Conservation (phyloP, 2,888 invertebrate species). For the Parnassius apollo region DNA sequence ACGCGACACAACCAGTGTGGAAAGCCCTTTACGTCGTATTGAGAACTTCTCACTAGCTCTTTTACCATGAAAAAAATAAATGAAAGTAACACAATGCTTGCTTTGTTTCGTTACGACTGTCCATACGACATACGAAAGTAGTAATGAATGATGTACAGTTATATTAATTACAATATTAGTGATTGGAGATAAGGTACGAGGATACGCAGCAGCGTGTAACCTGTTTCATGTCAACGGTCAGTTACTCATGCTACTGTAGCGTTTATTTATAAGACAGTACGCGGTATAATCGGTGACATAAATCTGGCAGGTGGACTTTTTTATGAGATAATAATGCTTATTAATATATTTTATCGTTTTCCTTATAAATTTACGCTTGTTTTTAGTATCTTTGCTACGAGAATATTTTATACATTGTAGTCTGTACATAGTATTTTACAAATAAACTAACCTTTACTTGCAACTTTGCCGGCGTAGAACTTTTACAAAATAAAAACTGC, state of each 20-base stretch:
- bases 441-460: no score
- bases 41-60: conserved; percentile 21
- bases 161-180: not conserved
- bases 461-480: no score
- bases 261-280: conserved; percentile 26
- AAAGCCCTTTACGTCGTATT: conserved; percentile 23
- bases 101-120: not conserved
- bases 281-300: conserved; percentile 26
- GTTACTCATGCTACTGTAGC: conserved; percentile 26
- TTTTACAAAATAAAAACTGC: no score
- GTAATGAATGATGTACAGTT: conserved; percentile 7
- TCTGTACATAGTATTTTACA: not conserved
- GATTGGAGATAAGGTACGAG: not conserved
- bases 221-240: conserved; percentile 14
- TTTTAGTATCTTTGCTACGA: conserved; percentile 4
- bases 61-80: no score
- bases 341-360: conserved; percentile 19
- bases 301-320: conserved; percentile 24
- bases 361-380: conserved; percentile 15
- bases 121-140: not conserved
- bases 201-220: not conserved
- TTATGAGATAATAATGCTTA: conserved; percentile 19
- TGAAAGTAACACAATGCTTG: conserved; percentile 11
- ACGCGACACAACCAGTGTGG: conserved; percentile 30
- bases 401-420: no score